A percentile compares a stretch with the other conserved stretches of the same genome.
Evolutionary conservation across 1,140 invertebrate genomes (phyloP).

Genomic region (Monochamus saltuarius): DNA sequence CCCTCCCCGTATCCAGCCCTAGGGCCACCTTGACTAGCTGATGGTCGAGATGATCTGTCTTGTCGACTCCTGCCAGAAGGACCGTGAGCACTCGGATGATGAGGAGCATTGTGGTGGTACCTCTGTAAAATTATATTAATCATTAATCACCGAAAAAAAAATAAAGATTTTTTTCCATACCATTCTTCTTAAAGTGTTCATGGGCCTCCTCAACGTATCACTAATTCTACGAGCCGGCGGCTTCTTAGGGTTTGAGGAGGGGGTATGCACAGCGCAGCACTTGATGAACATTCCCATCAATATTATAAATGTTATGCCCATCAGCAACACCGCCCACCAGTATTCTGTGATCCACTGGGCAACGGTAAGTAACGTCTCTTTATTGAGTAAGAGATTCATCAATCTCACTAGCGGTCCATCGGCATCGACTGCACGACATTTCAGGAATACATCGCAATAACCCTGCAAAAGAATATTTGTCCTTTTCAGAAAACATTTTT

Average conservation of each 20-base stretch:
- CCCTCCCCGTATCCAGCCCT: slow-evolving; percentile 70
- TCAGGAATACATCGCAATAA: slow-evolving; percentile 98
- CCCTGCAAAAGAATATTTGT: slow-evolving; percentile 60
- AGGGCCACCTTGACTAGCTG: slow-evolving; percentile 59
- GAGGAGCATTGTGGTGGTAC: slow-evolving; percentile 23
- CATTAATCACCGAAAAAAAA: slow-evolving; percentile 6
- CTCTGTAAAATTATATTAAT: slow-evolving; percentile 21
- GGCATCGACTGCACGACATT: slow-evolving; percentile 95
- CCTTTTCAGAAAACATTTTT: not conserved
- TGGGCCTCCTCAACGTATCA: slow-evolving; percentile 83
- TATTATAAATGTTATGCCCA: slow-evolving; percentile 87
- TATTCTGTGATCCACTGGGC: slow-evolving; percentile 90
- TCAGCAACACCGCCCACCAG: slow-evolving; percentile 96
- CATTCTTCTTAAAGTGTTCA: slow-evolving; percentile 86
- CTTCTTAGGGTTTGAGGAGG: slow-evolving; percentile 94
- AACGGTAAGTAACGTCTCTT: slow-evolving; percentile 81
- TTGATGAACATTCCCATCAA: slow-evolving; percentile 99
- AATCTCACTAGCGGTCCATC: slow-evolving; percentile 95
- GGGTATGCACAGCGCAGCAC: slow-evolving; percentile 98
- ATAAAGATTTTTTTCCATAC: slow-evolving; percentile 45
- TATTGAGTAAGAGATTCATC: slow-evolving; percentile 95
- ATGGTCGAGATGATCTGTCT: slow-evolving; percentile 42
- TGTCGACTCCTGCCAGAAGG: slow-evolving; percentile 41
- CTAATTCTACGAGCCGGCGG: slow-evolving; percentile 81
- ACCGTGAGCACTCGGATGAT: slow-evolving; percentile 46